Conservation (phyloP, 2,888 invertebrate species). For the Brachylomia viminalis region DNA sequence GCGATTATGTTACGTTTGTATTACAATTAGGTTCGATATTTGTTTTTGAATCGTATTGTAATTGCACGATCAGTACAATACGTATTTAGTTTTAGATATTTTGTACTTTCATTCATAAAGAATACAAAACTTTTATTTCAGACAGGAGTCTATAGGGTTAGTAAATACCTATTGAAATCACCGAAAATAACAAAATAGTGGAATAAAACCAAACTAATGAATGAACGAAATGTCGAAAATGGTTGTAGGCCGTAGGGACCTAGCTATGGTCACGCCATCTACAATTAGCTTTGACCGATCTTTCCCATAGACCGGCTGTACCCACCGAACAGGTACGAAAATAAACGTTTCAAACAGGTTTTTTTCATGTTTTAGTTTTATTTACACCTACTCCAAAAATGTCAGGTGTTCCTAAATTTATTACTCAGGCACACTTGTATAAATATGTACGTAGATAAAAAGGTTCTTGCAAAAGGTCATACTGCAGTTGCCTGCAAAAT, state of each 20-base stretch:
- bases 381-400: neutral
- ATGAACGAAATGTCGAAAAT: too few species aligned
- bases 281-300: too few species aligned
- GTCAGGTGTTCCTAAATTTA: constrained; percentile 2
- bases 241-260: too few species aligned
- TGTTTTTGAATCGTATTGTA: neutral
- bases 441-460: neutral
- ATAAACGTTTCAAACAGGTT: neutral
- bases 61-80: neutral
- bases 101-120: neutral
- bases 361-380: neutral
- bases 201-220: too few species aligned
- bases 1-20: neutral
- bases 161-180: too few species aligned
- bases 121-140: too few species aligned
- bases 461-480: constrained; percentile 3
- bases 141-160: too few species aligned
- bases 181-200: too few species aligned
- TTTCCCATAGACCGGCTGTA: too few species aligned
- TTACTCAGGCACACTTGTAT: neutral
- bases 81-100: neutral
- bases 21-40: neutral
- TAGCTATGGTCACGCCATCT: too few species aligned
- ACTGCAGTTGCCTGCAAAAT: constrained; percentile 27
- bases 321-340: neutral